A percentile compares a stretch with the other conserved stretches of the same genome.
Evolutionary conservation across 2,888 invertebrate genomes (phyloP).

Genomic region (Argyresthia goedartella): DNA sequence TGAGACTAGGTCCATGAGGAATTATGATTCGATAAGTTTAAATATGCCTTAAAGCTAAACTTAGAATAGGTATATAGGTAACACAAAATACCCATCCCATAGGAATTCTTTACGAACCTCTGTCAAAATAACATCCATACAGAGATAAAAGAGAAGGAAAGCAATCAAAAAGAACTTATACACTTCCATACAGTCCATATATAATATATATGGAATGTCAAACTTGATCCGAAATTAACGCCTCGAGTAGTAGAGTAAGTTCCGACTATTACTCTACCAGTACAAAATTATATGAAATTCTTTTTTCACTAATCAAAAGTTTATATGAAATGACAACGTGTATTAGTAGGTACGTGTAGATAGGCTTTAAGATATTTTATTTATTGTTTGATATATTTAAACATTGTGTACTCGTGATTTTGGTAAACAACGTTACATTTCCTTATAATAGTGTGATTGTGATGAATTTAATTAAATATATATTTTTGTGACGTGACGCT

Average conservation of each 20-base stretch:
- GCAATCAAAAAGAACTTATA: not conserved
- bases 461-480: not conserved
- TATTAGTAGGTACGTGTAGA: too few relatives aligned
- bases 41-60: slow-evolving; percentile 39
- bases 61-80: too few relatives aligned
- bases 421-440: not conserved
- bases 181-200: not conserved
- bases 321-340: too few relatives aligned
- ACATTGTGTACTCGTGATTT: not conserved
- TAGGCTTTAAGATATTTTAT: not conserved
- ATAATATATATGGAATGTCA: not conserved
- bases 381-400: not conserved
- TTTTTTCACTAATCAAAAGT: too few relatives aligned
- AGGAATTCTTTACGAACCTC: not conserved
- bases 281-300: not conserved
- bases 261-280: too few relatives aligned
- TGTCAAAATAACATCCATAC: not conserved
- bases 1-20: slow-evolving; percentile 50
- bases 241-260: too few relatives aligned
- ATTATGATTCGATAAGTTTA: slow-evolving; percentile 61
- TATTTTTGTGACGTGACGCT: not conserved
- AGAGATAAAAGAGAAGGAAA: not conserved
- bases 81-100: too few relatives aligned
- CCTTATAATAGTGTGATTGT: not conserved
- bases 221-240: too few relatives aligned